phyloP scores from a whole-genome alignment of 53 echinoderm and acorn worm genomes.

The Temnopleurus reevesii region DNA sequence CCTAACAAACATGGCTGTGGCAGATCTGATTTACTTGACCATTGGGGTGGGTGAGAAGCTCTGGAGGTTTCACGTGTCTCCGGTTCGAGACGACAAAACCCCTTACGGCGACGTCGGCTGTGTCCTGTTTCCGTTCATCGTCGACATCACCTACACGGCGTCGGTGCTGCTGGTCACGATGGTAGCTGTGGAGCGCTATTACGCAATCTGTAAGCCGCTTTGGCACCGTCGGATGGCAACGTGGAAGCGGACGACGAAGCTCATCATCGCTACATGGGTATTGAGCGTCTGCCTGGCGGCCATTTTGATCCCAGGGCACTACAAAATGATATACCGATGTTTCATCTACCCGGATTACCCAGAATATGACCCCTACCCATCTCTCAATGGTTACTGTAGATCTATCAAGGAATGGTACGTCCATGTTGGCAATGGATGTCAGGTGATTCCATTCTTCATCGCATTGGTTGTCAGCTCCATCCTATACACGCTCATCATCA shows the following conservation, averaged over 20 bases:
- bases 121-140: slow-evolving; percentile 52
- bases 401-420: slow-evolving; percentile 29
- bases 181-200: slow-evolving; percentile 70
- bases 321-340: slow-evolving; percentile 43
- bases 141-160: slow-evolving; percentile 59
- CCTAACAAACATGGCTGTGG: slow-evolving; percentile 71
- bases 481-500: slow-evolving; percentile 72
- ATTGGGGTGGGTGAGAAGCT: slow-evolving; percentile 71
- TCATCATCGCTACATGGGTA: slow-evolving; percentile 61
- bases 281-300: slow-evolving; percentile 56
- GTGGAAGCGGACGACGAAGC: slow-evolving; percentile 46
- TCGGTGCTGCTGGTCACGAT: slow-evolving; percentile 64
- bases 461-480: slow-evolving; percentile 51
- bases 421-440: slow-evolving; percentile 50
- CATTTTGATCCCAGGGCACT: slow-evolving; percentile 57
- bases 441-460: slow-evolving; percentile 72
- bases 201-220: slow-evolving; percentile 74
- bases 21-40: slow-evolving; percentile 60
- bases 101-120: slow-evolving; percentile 58
- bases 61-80: slow-evolving; percentile 58
- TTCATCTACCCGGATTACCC: slow-evolving; percentile 50
- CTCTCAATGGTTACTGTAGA: slow-evolving; percentile 46
- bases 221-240: slow-evolving; percentile 61
- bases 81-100: slow-evolving; percentile 59
- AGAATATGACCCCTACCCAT: slow-evolving; percentile 34